These are phyloP conservation scores for Brachionus angularis DNA, from an alignment of 1,140 invertebrate genomes.

Conservation along the genomic window DNA sequence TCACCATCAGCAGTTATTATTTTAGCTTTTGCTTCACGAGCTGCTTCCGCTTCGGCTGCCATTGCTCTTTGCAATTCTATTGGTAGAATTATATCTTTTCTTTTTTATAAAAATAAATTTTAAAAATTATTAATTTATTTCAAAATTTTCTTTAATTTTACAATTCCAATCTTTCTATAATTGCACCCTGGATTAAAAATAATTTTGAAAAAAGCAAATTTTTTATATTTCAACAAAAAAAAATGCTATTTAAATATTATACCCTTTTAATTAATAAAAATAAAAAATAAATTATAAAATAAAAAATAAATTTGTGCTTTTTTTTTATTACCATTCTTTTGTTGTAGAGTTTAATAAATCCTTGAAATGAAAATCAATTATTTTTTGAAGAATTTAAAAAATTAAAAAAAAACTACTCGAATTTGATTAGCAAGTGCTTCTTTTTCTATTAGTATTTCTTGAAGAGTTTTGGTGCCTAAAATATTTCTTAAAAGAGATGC, in stretches of 20 bases:
- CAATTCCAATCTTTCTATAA: slow-evolving; percentile 41
- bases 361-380: slow-evolving; percentile 13
- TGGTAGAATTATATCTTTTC: slow-evolving; percentile 48
- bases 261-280: slow-evolving; percentile 1
- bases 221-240: neutral
- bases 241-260: slow-evolving; percentile 1
- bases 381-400: neutral
- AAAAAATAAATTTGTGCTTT: neutral
- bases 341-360: slow-evolving; percentile 12
- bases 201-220: neutral
- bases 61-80: slow-evolving; percentile 51
- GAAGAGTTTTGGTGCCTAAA: slow-evolving; percentile 44
- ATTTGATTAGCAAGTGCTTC: slow-evolving; percentile 44
- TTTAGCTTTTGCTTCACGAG: slow-evolving; percentile 53
- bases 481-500: slow-evolving; percentile 46
- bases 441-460: slow-evolving; percentile 44
- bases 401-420: slow-evolving; percentile 5
- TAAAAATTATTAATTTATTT: neutral
- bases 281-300: neutral
- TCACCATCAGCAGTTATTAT: slow-evolving; percentile 46
- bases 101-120: neutral
- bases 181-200: slow-evolving; percentile 22
- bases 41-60: slow-evolving; percentile 54
- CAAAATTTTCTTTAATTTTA: neutral
- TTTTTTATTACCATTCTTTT: slow-evolving; percentile 4